These are phyloP conservation scores for Metallyticus violacea DNA, from an alignment of 2,888 invertebrate species.

Conservation along the genomic window DNA sequence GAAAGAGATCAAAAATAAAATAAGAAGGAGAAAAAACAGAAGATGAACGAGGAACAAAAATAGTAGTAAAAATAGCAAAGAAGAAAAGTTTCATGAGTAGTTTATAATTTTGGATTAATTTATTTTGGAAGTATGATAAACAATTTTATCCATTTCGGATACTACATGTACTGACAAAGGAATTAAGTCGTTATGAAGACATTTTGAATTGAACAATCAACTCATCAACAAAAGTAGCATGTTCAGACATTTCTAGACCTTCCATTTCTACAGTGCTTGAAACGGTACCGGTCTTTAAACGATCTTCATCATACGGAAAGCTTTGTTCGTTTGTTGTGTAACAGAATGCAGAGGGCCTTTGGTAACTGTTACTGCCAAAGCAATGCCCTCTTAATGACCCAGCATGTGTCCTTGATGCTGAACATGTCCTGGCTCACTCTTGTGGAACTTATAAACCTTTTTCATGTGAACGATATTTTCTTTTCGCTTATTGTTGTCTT, in stretches of 20 bases:
- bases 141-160: too few relatives aligned
- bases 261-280: not conserved
- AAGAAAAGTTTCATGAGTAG: too few relatives aligned
- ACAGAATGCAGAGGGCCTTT: not conserved
- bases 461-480: too few relatives aligned
- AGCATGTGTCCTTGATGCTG: not conserved
- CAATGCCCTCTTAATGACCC: not conserved
- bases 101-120: too few relatives aligned
- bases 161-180: not conserved
- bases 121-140: too few relatives aligned
- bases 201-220: not conserved
- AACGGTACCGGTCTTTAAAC: not conserved
- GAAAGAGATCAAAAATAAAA: too few relatives aligned
- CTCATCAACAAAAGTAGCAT: not conserved
- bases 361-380: not conserved
- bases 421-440: too few relatives aligned
- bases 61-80: too few relatives aligned
- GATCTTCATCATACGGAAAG: not conserved
- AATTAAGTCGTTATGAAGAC: not conserved
- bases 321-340: not conserved
- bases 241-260: not conserved
- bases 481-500: too few relatives aligned
- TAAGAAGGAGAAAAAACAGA: too few relatives aligned
- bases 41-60: too few relatives aligned
- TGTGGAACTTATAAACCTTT: too few relatives aligned